Evolutionary conservation across 1,140 invertebrate genomes (phyloP), one percentile per base, ranked within the genome.

Genomic region (Solen grandis): DNA sequence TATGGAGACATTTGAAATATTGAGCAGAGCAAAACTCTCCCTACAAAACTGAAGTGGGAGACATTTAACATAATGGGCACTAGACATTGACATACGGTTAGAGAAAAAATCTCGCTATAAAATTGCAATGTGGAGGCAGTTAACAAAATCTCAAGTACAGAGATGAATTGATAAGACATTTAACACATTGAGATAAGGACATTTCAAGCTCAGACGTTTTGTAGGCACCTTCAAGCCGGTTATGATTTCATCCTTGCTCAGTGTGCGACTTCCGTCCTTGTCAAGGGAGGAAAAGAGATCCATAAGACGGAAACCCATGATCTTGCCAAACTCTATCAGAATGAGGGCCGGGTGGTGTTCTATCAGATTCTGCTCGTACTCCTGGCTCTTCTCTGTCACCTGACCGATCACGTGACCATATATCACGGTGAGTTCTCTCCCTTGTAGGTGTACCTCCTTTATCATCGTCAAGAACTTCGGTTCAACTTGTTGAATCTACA

Each of bases 241-340:
- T 55, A 82, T 84, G 33, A 90, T 89, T 41, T 90, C 89, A 1
- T 76, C 69, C n/a, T 59, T 76, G 38, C 83, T 87, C 1, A 90
- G 75, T 16, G 84, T 81, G 22, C 83, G 87, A 81, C 86, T 88
- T 0, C 82, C 82, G 59, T 90, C 86, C 60, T 86, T 86, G 78
- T 88, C 87, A 68, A 90, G 83, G 22, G 83, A 82, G 25, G 81
- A 46, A 59, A 90, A 87, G 2, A 90, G 82, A 74, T 90, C 88
- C 16, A 87, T 79, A 1, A 88, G 65, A 13, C 88, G 69, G 22
- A 87, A 84, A 1, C 87, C 88, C 76, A 87, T 84, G 55, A 88
- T 50, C n/a, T 83, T 79, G 10, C 85, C 84, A 60, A 86, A 89
- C 63, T 89, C 87, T 63, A 88, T 85, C 22, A 89, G 81, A 5